Conservation (phyloP, 2,888 invertebrate species). For the Byasa hedistus region DNA sequence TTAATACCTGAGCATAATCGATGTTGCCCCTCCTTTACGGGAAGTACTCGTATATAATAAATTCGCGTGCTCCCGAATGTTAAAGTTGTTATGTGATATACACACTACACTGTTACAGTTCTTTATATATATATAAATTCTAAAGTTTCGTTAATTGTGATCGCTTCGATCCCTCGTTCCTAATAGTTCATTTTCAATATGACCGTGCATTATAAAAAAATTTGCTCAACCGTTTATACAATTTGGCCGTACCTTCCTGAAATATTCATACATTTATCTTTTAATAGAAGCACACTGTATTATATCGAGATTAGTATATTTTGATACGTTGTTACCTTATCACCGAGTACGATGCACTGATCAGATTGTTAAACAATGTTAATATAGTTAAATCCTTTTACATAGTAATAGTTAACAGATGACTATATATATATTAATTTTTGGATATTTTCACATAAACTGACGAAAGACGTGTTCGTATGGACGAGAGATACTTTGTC, state of each 20-base stretch:
- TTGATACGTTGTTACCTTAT: conserved; percentile 51
- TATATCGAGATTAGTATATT: conserved; percentile 9
- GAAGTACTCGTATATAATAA: conserved; percentile 42
- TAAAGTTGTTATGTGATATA: conserved; percentile 71
- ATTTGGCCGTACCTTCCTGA: conserved; percentile 53
- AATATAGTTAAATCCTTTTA: conserved; percentile 33
- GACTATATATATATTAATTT: conserved; percentile 25
- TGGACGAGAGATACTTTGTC: conserved; percentile 41
- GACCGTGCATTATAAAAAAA: conserved; percentile 62
- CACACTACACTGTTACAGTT: conserved; percentile 64
- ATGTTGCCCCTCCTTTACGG: conserved; percentile 68
- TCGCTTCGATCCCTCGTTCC: conserved; percentile 69
- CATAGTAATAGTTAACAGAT: conserved; percentile 22
- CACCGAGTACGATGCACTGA: conserved; percentile 43
- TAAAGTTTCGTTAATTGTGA: conserved; percentile 58
- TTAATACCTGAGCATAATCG: conserved; percentile 71
- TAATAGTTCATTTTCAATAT: conserved; percentile 64
- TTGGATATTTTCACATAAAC: conserved; percentile 22
- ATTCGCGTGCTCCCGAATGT: conserved; percentile 66
- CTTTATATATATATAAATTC: conserved; percentile 57
- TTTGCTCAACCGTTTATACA: conserved; percentile 69
- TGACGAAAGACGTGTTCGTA: conserved; percentile 27
- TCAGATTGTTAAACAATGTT: conserved; percentile 35
- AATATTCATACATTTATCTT: not conserved
- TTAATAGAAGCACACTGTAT: not conserved